A percentile compares a stretch with the other conserved stretches of the same genome.
Evolutionary conservation across 2,888 invertebrate genomes (phyloP).

Genomic region (Caenorhabditis macrosperma): DNA sequence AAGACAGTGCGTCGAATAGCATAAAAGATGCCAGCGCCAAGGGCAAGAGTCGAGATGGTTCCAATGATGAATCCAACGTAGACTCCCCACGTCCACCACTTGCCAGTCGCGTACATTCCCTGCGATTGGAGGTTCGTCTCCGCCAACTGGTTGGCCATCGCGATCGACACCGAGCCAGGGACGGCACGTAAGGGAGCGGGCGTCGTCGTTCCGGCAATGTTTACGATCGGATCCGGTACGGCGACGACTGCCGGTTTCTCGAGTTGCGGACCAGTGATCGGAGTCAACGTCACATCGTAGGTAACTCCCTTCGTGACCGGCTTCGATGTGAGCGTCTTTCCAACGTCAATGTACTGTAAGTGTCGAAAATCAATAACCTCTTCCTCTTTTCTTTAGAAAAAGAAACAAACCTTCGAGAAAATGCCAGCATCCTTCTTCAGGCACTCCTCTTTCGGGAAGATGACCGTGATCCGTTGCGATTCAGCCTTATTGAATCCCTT

Average conservation of each 20-base stretch:
- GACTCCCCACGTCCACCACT: conserved; percentile 52
- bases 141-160: neutral
- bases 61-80: conserved; percentile 47
- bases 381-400: neutral
- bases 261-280: too few relatives aligned
- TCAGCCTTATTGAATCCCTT: neutral
- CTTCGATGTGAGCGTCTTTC: neutral
- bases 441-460: conserved; percentile 20
- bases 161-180: neutral
- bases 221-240: too few relatives aligned
- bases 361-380: too few relatives aligned
- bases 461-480: neutral
- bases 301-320: neutral
- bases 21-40: conserved; percentile 31
- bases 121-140: neutral
- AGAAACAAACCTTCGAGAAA: conserved; percentile 8
- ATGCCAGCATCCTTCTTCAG: conserved; percentile 10
- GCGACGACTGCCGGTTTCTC: too few relatives aligned
- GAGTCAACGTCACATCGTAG: too few relatives aligned
- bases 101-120: conserved; percentile 6
- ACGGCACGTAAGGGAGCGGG: neutral
- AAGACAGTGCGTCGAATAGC: conserved; percentile 32
- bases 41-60: conserved; percentile 19
- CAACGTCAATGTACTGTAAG: neutral
- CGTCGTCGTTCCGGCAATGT: too few relatives aligned